These are phyloP conservation scores for Pteronura brasiliensis DNA, from an alignment of 2,113 vertebrate species.

Conservation along the genomic window DNA sequence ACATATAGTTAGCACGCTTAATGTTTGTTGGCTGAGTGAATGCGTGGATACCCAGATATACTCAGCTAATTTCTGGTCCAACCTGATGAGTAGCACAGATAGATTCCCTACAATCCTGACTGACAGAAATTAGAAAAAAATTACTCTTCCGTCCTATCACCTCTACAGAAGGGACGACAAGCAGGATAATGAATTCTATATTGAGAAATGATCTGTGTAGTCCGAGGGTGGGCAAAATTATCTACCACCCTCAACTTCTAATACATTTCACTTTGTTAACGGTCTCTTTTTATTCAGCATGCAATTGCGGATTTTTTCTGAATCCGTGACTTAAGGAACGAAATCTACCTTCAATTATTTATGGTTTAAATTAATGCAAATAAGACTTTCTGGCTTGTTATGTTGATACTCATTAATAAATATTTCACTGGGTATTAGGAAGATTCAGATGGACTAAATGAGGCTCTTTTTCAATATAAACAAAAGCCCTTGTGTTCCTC, in stretches of 20 bases:
- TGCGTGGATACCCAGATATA: background rate
- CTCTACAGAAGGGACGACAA: background rate
- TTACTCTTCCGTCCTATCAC: background rate
- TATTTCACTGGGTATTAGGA: conserved; percentile 66
- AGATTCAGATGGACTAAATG: conserved; percentile 62
- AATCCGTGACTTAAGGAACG: conserved; percentile 52
- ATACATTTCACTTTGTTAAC: background rate
- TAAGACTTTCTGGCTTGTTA: conserved; percentile 51
- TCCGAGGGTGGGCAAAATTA: background rate
- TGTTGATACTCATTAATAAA: conserved; percentile 65
- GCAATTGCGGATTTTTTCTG: background rate
- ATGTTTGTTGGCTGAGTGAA: background rate
- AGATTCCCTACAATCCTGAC: background rate
- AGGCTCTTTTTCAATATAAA: conserved; percentile 56
- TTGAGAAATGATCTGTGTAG: background rate
- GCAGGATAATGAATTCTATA: conserved; percentile 19
- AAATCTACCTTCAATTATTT: conserved; percentile 71
- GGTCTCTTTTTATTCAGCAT: background rate
- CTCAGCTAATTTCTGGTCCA: background rate
- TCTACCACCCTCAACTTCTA: background rate
- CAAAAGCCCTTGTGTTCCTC: conserved; percentile 61
- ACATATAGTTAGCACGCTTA: background rate
- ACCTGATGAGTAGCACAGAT: background rate
- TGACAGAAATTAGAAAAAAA: background rate
- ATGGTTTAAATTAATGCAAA: conserved; percentile 59